phyloP scores from a whole-genome alignment of 2,113 vertebrate genomes.

The Pheucticus melanocephalus region DNA sequence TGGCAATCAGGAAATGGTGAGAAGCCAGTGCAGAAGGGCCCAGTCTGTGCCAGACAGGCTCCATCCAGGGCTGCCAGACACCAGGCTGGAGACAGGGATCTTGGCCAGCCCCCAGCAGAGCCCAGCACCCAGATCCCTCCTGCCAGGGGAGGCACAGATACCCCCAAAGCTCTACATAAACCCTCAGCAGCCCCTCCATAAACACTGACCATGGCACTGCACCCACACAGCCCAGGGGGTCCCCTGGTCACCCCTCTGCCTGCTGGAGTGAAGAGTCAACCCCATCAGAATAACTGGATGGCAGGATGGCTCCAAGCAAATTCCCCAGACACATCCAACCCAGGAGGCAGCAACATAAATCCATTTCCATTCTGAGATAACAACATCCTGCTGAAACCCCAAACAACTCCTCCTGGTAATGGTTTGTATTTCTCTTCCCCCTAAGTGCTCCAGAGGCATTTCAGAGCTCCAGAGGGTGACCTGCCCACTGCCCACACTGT shows the following conservation, averaged over 20 bases:
- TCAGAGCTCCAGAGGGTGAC: background rate
- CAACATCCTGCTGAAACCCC: background rate
- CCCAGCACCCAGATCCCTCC: background rate
- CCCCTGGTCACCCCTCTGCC: background rate
- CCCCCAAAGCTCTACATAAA: background rate
- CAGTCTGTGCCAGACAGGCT: background rate
- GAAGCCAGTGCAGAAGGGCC: background rate
- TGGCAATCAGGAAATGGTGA: background rate
- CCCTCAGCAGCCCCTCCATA: background rate
- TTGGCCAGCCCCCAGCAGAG: background rate
- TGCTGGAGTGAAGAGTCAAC: background rate
- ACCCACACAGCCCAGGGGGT: background rate
- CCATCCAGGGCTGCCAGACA: background rate
- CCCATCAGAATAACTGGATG: rapidly evolving
- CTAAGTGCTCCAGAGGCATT: background rate
- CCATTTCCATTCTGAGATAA: background rate
- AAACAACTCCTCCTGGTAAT: background rate
- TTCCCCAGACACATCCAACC: background rate
- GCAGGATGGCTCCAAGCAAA: background rate
- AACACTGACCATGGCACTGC: background rate
- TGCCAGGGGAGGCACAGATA: background rate
- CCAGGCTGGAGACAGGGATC: background rate
- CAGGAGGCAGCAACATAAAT: background rate
- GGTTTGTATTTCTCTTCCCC: background rate
- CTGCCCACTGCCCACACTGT: background rate